Base-by-base conservation (phyloP, 2,113 vertebrate species). In the Dipodomys merriami region DNA sequence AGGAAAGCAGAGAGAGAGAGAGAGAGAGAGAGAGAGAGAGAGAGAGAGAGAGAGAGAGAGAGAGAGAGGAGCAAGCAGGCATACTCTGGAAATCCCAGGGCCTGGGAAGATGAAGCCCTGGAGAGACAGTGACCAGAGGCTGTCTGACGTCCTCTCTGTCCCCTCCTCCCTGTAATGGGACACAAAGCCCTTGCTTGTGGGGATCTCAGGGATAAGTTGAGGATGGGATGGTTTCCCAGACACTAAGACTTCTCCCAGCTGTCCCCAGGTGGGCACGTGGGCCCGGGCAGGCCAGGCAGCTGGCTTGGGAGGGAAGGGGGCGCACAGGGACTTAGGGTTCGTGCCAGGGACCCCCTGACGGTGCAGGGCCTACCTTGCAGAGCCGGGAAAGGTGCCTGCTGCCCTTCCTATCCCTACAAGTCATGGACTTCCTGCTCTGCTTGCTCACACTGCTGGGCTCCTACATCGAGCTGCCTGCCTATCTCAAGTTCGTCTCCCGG, bases 361-460 rank as follows among this genome's bases (percentile, higher is more conserved):
- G 30, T 1, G 7, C 13, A 46, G 25, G 82, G 7, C 83, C 15
- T 83, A 83, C 86, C 78, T 95, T 95, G 15, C 94, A 98, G 98
- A 97, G 91, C 16, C 95, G 96, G 44, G 98, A 98, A 88, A 97
- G 95, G 68, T 93, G 98, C 94, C 92, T 99, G 93, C 92, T 99
- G 64, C 98, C 98, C 0, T 99, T 99, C 97, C 91, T 98, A 91
- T 97, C 98, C 71, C 96, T 98, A 53, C 98, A 99, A 97, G 74
- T 97, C 94, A 97, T 98, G 64, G 98, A 99, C 93, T 97, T 98
- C 81, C 96, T 97, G n/a, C 96, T 98, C 83, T 98, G 98, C 93
- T 91, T 98, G 82, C 97, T 99, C 23, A 98, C 98, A 0, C 79
- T 98, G 93, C 97, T 98, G 97, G 97, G 97, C 39, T 96, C 96